phyloP scores from a whole-genome alignment of 2,113 vertebrate genomes.

The Neodon shergylaensis region DNA sequence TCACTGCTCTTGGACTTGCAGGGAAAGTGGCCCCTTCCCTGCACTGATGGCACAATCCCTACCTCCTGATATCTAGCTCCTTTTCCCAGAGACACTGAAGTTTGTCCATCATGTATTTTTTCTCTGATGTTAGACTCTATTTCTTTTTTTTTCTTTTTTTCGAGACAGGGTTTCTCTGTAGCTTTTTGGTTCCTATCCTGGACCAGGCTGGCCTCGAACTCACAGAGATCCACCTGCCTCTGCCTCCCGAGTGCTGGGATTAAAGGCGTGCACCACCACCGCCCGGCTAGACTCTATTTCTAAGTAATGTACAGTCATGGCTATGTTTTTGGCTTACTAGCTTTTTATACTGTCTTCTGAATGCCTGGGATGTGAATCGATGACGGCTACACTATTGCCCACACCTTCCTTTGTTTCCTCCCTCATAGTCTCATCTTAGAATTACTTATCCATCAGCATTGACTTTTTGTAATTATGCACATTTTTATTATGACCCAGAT shows the following conservation, averaged over 20 bases:
- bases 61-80: not conserved
- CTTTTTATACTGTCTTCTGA: not conserved
- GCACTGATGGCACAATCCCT: accelerated
- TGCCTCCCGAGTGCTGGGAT: no score
- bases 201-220: no score
- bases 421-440: not conserved
- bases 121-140: not conserved
- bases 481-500: not conserved
- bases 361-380: accelerated
- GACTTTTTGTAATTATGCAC: not conserved
- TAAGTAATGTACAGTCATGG: not conserved
- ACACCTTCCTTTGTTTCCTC: not conserved
- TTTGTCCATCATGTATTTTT: not conserved
- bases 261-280: no score
- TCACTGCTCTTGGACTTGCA: not conserved
- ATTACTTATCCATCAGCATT: not conserved
- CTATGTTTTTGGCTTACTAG: not conserved
- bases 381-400: not conserved
- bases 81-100: not conserved
- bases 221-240: no score
- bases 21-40: no score
- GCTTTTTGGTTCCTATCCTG: no score
- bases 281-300: not conserved
- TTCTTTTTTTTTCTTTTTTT: no score
- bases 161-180: no score